A percentile compares a stretch with the other conserved stretches of the same genome.
These are phyloP conservation scores for Athene cunicularia DNA, from an alignment of 2,113 vertebrate genomes.

Conservation along the genomic window DNA sequence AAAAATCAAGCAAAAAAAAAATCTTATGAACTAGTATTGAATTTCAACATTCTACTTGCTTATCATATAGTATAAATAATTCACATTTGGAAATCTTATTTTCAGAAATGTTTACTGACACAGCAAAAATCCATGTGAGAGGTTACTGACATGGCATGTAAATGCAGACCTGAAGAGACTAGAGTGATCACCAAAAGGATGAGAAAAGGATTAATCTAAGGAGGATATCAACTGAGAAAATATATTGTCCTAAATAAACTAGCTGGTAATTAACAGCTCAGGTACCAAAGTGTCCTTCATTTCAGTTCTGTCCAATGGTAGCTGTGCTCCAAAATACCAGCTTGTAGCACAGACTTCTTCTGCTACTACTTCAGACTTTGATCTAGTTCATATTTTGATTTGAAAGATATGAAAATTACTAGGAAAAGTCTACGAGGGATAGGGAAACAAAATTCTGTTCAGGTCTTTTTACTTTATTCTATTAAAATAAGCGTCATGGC, in stretches of 20 bases:
- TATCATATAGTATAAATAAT: slow-evolving; percentile 84
- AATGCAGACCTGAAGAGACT: not conserved
- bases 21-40: slow-evolving; percentile 72
- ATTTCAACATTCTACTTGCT: slow-evolving; percentile 81
- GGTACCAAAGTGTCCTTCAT: not conserved
- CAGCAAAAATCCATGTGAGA: slow-evolving; percentile 69
- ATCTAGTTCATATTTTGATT: slow-evolving; percentile 18
- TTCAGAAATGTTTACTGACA: slow-evolving; percentile 88
- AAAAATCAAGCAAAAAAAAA: slow-evolving; percentile 78
- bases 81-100: slow-evolving; percentile 81
- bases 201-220: not conserved
- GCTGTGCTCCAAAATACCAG: not conserved
- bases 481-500: not conserved
- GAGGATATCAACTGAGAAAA: not conserved
- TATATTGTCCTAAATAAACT: not conserved
- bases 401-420: not conserved
- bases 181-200: not conserved
- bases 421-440: not conserved
- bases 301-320: not conserved
- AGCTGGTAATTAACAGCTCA: not conserved
- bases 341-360: not conserved
- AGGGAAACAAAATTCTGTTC: not conserved
- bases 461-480: not conserved
- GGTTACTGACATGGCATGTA: slow-evolving; percentile 67
- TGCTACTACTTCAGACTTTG: not conserved